Conservation (phyloP, 2,888 invertebrate genomes). For the Trachelus iudaicus region DNA sequence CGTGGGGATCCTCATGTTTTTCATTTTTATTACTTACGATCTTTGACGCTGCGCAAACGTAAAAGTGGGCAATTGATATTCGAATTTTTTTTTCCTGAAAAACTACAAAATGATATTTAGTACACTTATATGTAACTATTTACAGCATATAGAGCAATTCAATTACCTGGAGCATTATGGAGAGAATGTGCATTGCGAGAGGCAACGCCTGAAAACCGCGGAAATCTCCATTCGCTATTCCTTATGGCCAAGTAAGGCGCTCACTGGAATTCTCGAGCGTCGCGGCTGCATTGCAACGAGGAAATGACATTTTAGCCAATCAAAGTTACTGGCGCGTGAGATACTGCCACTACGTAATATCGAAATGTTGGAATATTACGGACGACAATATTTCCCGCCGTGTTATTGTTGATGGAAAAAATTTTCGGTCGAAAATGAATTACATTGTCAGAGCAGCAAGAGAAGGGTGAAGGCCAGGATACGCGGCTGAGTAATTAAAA, state of each 20-base stretch:
- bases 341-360: not conserved
- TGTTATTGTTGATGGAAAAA: not conserved
- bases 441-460: not conserved
- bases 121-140: no score
- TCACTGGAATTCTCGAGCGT: not conserved
- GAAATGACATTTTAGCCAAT: not conserved
- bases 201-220: not conserved
- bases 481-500: not conserved
- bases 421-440: not conserved
- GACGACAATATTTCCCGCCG: not conserved
- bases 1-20: no score
- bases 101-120: not conserved
- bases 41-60: not conserved
- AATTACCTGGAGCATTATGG: not conserved
- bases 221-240: not conserved
- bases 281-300: not conserved
- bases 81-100: not conserved
- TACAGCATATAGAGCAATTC: not conserved
- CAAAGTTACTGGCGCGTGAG: not conserved
- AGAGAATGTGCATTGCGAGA: not conserved
- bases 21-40: no score
- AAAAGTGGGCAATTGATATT: not conserved
- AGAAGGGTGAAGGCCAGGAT: not conserved
- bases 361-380: not conserved
- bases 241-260: not conserved